Evolutionary conservation across 1,140 invertebrate genomes (phyloP).

Genomic region (Tyrophagus putrescentiae): DNA sequence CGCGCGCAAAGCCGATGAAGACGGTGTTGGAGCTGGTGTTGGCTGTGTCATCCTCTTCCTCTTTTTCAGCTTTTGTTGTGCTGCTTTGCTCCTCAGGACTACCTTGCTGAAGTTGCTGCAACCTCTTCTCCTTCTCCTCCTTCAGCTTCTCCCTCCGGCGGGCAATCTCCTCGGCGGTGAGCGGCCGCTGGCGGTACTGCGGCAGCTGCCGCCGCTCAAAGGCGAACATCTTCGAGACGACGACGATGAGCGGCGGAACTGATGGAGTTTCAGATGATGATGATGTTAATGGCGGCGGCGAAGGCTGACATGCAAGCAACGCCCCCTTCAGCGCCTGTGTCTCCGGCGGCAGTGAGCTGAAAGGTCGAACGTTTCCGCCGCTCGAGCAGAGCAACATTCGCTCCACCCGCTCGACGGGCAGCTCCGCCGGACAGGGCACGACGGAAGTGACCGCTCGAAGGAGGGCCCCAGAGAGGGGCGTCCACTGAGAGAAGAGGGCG

Average conservation of each 20-base stretch:
- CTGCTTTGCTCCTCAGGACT: background rate
- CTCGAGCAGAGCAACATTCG: slow-evolving; percentile 50
- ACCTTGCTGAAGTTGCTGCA: background rate
- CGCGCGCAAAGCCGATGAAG: slow-evolving; percentile 80
- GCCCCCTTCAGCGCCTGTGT: slow-evolving; percentile 53
- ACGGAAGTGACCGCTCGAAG: slow-evolving; percentile 57
- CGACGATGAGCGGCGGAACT: slow-evolving; percentile 61
- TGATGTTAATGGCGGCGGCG: background rate
- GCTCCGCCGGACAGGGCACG: slow-evolving; percentile 60
- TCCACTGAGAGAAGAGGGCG: slow-evolving; percentile 69
- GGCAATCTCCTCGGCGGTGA: slow-evolving; percentile 59
- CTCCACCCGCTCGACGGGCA: slow-evolving; percentile 59
- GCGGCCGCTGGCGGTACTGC: slow-evolving; percentile 50
- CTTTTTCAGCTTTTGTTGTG: slow-evolving; percentile 27
- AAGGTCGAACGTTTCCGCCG: slow-evolving; percentile 45
- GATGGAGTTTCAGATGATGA: too few species aligned
- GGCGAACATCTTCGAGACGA: slow-evolving; percentile 88
- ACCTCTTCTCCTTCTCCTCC: background rate
- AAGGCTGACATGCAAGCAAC: slow-evolving; percentile 17
- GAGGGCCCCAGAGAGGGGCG: slow-evolving; percentile 63
- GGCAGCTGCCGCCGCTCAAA: slow-evolving; percentile 43
- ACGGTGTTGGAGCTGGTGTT: slow-evolving; percentile 30
- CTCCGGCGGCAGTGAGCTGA: slow-evolving; percentile 50
- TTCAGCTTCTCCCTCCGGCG: slow-evolving; percentile 49
- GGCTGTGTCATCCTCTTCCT: slow-evolving; percentile 34